phyloP scores from a whole-genome alignment of 1,140 invertebrate genomes.

The Brachionus rubens region DNA sequence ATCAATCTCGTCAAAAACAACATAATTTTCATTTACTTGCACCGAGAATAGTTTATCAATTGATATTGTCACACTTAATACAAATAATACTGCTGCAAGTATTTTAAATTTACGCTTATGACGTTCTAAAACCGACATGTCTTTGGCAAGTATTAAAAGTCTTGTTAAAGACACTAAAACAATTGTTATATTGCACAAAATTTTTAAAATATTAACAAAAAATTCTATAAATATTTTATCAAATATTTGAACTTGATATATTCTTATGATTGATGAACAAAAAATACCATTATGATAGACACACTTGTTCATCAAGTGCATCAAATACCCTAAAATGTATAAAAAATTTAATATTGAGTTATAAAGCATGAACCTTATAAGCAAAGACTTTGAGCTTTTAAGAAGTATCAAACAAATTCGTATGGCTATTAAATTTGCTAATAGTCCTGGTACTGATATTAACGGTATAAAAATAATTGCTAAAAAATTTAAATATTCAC shows the following conservation, averaged over 20 bases:
- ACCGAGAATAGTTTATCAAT: not conserved
- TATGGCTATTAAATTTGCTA: too few species aligned
- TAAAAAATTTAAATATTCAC: too few species aligned
- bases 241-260: conserved; percentile 8
- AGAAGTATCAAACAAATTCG: too few species aligned
- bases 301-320: conserved; percentile 11
- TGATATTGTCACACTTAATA: not conserved
- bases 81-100: not conserved
- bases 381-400: too few species aligned
- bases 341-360: not conserved
- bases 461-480: too few species aligned
- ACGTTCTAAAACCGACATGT: too few species aligned
- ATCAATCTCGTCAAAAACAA: not conserved
- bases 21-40: not conserved
- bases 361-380: not conserved
- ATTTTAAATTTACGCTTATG: not conserved
- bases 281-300: not conserved
- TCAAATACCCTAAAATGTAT: not conserved
- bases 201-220: not conserved
- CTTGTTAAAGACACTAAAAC: not conserved
- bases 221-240: not conserved
- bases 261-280: not conserved
- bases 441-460: too few species aligned
- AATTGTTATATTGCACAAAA: not conserved
- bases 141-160: not conserved